phyloP scores from a whole-genome alignment of 2,113 vertebrate species.

The Todiramphus saurophagus region DNA sequence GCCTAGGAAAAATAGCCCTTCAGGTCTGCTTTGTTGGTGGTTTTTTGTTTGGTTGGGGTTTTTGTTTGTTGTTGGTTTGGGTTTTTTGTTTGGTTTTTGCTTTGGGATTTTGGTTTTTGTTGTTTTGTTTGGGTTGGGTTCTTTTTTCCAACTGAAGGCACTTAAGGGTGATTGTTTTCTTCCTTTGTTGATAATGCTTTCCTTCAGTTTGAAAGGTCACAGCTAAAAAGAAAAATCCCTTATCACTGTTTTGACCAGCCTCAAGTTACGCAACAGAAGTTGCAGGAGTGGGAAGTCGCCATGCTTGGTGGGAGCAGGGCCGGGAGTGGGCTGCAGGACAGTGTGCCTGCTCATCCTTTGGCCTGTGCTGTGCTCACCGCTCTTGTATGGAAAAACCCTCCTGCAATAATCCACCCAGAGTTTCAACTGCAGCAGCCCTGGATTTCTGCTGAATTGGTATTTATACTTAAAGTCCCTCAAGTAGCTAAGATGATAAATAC shows the following conservation, averaged over 20 bases:
- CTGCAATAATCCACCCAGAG: background rate
- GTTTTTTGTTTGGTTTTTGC: background rate
- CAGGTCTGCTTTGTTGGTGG: background rate
- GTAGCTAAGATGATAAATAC: background rate
- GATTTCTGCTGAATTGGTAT: background rate
- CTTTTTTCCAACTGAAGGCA: background rate
- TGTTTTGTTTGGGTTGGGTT: too few relatives aligned
- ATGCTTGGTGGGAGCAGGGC: background rate
- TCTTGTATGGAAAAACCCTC: background rate
- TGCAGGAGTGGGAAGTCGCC: background rate
- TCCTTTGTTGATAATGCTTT: background rate
- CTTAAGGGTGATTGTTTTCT: background rate
- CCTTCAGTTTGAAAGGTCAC: background rate
- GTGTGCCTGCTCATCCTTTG: accelerated
- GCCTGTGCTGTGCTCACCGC: background rate
- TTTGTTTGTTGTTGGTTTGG: too few relatives aligned
- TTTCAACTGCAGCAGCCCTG: background rate
- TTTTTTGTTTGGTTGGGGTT: too few relatives aligned
- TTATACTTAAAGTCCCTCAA: background rate
- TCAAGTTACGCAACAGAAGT: background rate
- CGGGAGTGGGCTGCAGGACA: accelerated
- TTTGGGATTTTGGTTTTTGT: too few relatives aligned
- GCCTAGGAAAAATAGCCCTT: background rate
- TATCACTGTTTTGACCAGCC: background rate
- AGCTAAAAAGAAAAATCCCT: background rate